phyloP scores from a whole-genome alignment of 30 jellyfish, hydroid and myxozoan genomes.

The Catostylus mosaicus region DNA sequence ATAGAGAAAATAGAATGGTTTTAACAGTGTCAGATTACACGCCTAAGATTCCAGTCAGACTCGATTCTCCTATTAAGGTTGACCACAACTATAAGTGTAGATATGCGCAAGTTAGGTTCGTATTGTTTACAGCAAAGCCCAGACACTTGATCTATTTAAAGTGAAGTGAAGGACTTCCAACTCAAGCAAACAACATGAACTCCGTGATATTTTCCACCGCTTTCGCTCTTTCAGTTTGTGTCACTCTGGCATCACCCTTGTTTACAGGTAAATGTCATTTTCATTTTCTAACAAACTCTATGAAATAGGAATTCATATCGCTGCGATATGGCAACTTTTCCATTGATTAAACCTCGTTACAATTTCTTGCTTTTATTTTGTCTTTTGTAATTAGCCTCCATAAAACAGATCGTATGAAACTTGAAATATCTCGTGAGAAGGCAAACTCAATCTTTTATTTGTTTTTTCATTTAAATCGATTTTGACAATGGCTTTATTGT shows the following conservation, averaged over 20 bases:
- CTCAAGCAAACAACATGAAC: background rate
- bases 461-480: no score
- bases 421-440: no score
- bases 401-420: no score
- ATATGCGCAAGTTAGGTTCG: constrained; percentile 1
- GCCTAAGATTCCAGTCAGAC: constrained; percentile 52
- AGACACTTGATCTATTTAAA: constrained; percentile 5
- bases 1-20: no score
- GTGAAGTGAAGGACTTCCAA: background rate
- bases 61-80: constrained; percentile 6
- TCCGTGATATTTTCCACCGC: background rate
- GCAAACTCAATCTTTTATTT: no score
- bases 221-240: background rate
- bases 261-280: background rate
- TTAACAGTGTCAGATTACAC: constrained; percentile 48
- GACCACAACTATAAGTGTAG: constrained; percentile 51
- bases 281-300: no score
- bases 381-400: no score
- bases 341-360: background rate
- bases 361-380: background rate
- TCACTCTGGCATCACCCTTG: background rate
- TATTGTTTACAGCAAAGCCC: constrained; percentile 11
- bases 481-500: no score
- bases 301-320: no score
- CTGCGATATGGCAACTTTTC: no score